Conservation (phyloP, 2,888 invertebrate genomes). For the Pollenia amentaria region DNA sequence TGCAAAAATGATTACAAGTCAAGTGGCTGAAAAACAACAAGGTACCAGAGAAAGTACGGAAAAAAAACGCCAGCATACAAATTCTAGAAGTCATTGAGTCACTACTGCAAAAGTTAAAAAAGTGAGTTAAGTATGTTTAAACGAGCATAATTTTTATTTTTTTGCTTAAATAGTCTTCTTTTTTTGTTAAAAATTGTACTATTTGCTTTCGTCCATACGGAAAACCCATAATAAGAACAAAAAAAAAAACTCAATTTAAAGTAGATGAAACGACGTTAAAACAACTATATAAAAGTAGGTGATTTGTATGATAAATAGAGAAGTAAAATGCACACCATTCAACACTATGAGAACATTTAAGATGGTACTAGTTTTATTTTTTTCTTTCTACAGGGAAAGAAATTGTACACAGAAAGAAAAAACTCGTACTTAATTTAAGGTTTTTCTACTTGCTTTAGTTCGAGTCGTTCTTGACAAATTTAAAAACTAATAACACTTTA, state of each 20-base stretch:
- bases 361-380: not conserved
- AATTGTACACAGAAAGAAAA: too few relatives aligned
- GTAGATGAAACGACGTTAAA: slow-evolving; percentile 30
- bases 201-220: slow-evolving; percentile 28
- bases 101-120: slow-evolving; percentile 29
- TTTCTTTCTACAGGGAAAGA: slow-evolving; percentile 4
- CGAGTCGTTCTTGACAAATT: too few relatives aligned
- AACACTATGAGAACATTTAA: slow-evolving; percentile 28
- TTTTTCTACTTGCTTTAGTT: too few relatives aligned
- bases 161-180: not conserved
- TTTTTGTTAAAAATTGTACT: slow-evolving; percentile 49
- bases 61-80: slow-evolving; percentile 22
- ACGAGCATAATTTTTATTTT: slow-evolving; percentile 54
- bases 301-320: slow-evolving; percentile 60
- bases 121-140: slow-evolving; percentile 56
- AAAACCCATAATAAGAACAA: not conserved
- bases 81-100: slow-evolving; percentile 15
- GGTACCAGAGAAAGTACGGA: not conserved
- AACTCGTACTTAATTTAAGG: too few relatives aligned
- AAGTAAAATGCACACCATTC: slow-evolving; percentile 43
- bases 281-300: slow-evolving; percentile 33
- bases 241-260: slow-evolving; percentile 19
- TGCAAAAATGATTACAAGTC: slow-evolving; percentile 71
- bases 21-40: slow-evolving; percentile 53
- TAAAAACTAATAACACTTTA: too few relatives aligned